Percentiles rank a stretch among this genome's conserved stretches.
Conservation (phyloP, 2,888 invertebrate genomes). For the Chloroclysta siterata region DNA sequence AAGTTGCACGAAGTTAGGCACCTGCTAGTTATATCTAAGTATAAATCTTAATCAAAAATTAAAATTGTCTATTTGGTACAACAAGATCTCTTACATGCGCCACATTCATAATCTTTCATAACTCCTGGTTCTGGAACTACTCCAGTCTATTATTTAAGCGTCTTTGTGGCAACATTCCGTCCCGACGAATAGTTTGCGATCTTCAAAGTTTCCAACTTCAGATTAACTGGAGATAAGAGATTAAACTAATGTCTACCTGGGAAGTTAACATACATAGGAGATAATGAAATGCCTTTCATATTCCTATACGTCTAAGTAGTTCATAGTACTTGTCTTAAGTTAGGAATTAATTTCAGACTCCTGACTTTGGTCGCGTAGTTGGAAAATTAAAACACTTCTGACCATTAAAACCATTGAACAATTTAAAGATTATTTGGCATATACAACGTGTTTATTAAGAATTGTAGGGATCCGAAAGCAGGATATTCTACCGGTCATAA, state of each 20-base stretch:
- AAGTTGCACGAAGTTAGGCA: too few relatives aligned
- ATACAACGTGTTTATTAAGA: too few relatives aligned
- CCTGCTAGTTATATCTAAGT: too few relatives aligned
- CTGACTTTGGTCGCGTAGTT: too few relatives aligned
- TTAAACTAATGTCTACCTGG: slow-evolving; percentile 50
- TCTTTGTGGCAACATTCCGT: slow-evolving; percentile 62
- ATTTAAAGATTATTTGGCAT: too few relatives aligned
- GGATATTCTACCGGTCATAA: too few relatives aligned
- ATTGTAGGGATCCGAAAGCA: too few relatives aligned
- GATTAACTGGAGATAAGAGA: slow-evolving; percentile 61
- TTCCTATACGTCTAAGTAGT: slow-evolving; percentile 12
- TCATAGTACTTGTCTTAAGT: not conserved
- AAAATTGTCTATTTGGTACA: not conserved
- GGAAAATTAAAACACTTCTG: too few relatives aligned
- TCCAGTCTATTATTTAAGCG: slow-evolving; percentile 46
- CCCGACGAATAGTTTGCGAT: slow-evolving; percentile 64
- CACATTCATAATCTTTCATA: slow-evolving; percentile 32
- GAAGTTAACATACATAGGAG: slow-evolving; percentile 32
- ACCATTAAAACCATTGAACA: too few relatives aligned
- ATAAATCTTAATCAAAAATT: too few relatives aligned
- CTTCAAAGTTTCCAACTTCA: slow-evolving; percentile 49
- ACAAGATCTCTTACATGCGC: slow-evolving; percentile 27
- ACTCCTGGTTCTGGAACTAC: slow-evolving; percentile 39
- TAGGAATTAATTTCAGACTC: too few relatives aligned
- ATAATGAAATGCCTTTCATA: slow-evolving; percentile 29